Evolutionary conservation across 2,113 vertebrate genomes (phyloP), one percentile per base, ranked within the genome.

Genomic region (Glaucomys volans): DNA sequence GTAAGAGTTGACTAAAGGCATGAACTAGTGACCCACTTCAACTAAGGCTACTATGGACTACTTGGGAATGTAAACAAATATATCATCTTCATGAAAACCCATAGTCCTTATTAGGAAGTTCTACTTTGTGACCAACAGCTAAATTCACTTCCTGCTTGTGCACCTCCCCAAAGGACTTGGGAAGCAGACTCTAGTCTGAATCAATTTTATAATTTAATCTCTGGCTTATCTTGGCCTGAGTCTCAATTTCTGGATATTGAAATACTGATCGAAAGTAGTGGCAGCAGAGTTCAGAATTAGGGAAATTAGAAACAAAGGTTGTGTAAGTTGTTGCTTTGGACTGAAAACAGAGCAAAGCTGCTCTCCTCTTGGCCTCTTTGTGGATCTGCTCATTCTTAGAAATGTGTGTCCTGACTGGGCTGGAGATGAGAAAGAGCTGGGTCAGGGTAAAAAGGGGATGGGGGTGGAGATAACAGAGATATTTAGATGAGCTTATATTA

Each of bases 61-160:
- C 26, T 76, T 84, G 32, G 88, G 93, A 93, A 91, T 84, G 16
- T 79, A 84, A 95, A 94, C 9, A 97, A 54, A 75, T 14, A 47
- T n/a, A 32, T 2, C 4, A 76, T 62, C 22, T 77, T 72, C 57
- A 83, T 80, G 57, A 87, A 89, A 90, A 14, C 82, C 16, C 42
- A 77, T 54, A 75, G 10, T 87, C 40, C 24, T 35, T 67, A 26
- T 57, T 64, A 97, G 72, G 18, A 87, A 96, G 85, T 86, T 44
- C 20, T 79, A 47, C 47, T 74, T 90, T 54, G 64, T 66, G 66
- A 50, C 10, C 4, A 74, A 71, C 13, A 96, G 12, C 72, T 82
- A 66, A 76, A 2, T 54, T 76, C 42, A 66, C 54, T 96, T 91
- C 69, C 80, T 92, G n/a, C 8, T 86, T 84, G 8, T 57, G 8